Percentiles rank a stretch among this genome's conserved stretches.
Conservation (phyloP, 2,888 invertebrate species). For the Apoda limacodes region DNA sequence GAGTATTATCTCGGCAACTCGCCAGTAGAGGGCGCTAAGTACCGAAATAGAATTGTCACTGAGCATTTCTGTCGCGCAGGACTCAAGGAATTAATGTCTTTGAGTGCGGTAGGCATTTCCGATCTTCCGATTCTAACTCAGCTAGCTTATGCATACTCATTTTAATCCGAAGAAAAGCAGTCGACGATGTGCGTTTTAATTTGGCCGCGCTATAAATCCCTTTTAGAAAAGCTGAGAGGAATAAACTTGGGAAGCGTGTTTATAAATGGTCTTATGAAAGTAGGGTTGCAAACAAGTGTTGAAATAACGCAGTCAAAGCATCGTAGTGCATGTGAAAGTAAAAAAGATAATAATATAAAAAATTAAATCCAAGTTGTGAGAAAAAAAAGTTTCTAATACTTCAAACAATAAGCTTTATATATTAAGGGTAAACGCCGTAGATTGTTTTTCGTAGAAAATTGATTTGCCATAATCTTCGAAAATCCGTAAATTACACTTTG, state of each 20-base stretch:
- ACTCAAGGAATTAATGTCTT: slow-evolving; percentile 34
- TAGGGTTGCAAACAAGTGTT: slow-evolving; percentile 23
- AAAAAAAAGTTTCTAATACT: no score
- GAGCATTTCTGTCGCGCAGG: slow-evolving; percentile 21
- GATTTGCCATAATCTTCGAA: no score
- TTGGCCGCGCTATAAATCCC: slow-evolving; percentile 21
- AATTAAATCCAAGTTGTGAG: no score
- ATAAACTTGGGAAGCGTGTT: slow-evolving; percentile 26
- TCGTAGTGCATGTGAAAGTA: no score
- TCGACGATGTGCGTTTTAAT: slow-evolving; percentile 19
- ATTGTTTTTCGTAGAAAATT: no score
- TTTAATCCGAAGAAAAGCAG: slow-evolving; percentile 16
- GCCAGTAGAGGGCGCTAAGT: slow-evolving; percentile 63
- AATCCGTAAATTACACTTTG: no score
- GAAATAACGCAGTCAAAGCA: slow-evolving; percentile 24
- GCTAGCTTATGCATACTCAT: slow-evolving; percentile 19
- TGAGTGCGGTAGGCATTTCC: slow-evolving; percentile 52
- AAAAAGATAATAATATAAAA: no score
- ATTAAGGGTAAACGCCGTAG: no score
- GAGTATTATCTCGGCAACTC: slow-evolving; percentile 50
- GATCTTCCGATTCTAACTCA: slow-evolving; percentile 35
- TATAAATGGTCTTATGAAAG: slow-evolving; percentile 31
- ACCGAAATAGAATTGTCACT: slow-evolving; percentile 54
- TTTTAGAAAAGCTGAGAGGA: slow-evolving; percentile 25
- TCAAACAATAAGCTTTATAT: no score